Conservation (phyloP, 2,888 invertebrate genomes). For the Eurytoma adleriae region DNA sequence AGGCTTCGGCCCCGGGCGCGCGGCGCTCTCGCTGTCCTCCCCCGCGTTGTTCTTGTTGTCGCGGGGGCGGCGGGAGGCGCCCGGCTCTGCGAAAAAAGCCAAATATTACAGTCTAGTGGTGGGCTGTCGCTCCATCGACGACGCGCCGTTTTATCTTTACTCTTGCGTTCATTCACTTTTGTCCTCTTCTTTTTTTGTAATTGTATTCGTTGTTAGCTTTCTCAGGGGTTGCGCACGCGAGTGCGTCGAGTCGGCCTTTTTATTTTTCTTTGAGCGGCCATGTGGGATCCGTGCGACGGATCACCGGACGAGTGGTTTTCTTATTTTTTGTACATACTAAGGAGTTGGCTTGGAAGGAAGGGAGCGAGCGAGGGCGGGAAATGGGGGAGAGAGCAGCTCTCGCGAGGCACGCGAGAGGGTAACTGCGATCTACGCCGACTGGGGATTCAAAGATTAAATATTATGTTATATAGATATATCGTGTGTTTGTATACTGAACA, state of each 20-base stretch:
- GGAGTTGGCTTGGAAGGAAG: conserved; percentile 12
- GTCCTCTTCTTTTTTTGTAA: conserved; percentile 6
- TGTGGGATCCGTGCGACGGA: not conserved
- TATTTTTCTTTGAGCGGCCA: not conserved
- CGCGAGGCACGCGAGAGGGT: conserved; percentile 2
- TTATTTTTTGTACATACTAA: conserved; percentile 27
- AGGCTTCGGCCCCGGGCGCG: not conserved
- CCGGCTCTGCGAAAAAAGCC: conserved; percentile 67
- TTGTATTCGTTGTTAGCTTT: conserved; percentile 34
- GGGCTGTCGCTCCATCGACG: conserved; percentile 38
- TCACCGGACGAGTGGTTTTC: not conserved
- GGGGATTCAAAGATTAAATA: conserved; percentile 36
- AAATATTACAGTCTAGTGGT: conserved; percentile 65
- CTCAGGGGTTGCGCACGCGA: conserved; percentile 41
- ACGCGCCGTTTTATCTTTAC: conserved; percentile 28
- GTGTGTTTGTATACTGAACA: conserved; percentile 32
- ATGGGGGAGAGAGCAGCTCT: not conserved
- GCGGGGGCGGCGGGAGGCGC: conserved; percentile 54
- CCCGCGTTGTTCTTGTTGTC: not conserved
- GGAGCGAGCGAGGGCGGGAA: not conserved
- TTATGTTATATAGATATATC: conserved; percentile 19
- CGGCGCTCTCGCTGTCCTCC: not conserved
- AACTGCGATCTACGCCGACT: conserved; percentile 7
- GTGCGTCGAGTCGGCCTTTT: not conserved
- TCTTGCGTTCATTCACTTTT: not conserved